Conservation (phyloP, 2,797 vertebrate genomes). For the Petrocephalus schoutedeni region DNA sequence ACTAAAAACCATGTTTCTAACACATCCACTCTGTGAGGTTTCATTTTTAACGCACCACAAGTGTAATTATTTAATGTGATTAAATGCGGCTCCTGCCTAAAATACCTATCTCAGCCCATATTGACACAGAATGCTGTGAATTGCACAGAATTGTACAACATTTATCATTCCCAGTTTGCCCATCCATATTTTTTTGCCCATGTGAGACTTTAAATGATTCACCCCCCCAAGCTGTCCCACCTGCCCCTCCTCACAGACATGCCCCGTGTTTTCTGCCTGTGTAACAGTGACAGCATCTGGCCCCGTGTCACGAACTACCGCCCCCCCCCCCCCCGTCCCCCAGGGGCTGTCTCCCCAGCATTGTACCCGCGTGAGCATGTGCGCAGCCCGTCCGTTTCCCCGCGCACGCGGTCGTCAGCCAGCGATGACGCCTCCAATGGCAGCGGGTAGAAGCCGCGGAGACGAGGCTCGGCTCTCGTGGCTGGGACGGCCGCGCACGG, state of each 20-base stretch:
- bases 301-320: not conserved
- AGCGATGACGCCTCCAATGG: not conserved
- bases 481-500: not conserved
- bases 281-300: conserved; percentile 3
- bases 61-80: not conserved
- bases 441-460: not conserved
- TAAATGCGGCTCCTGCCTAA: not conserved
- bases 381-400: not conserved
- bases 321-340: not conserved
- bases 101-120: not conserved
- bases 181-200: not conserved
- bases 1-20: conserved; percentile 19
- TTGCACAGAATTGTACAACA: not conserved
- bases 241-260: not conserved
- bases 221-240: not conserved
- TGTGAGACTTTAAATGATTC: not conserved
- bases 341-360: not conserved
- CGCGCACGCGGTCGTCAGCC: not conserved
- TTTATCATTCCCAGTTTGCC: not conserved
- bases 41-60: not conserved
- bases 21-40: conserved; percentile 22
- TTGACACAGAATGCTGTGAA: not conserved
- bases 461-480: not conserved
- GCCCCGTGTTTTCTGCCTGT: not conserved
- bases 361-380: not conserved